phyloP scores from a whole-genome alignment of 2,888 invertebrate species.

The Teleogryllus oceanicus region DNA sequence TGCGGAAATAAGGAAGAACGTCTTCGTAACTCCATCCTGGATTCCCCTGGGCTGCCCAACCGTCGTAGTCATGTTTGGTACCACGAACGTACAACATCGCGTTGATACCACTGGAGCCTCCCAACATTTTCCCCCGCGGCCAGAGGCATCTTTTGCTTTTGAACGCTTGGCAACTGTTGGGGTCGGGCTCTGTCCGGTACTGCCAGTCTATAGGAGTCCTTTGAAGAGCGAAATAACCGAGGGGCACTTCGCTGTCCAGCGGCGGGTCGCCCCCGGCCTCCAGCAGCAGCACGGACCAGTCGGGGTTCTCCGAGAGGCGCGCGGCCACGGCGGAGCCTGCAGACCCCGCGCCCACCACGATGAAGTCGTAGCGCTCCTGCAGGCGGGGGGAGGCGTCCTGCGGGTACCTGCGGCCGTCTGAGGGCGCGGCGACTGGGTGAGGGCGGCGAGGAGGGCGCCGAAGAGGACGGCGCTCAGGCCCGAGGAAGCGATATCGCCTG shows the following conservation, averaged over 20 bases:
- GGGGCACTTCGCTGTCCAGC: slow-evolving; percentile 35
- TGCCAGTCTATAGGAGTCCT: slow-evolving; percentile 48
- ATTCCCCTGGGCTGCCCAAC: slow-evolving; percentile 61
- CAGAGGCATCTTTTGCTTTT: slow-evolving; percentile 49
- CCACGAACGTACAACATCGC: slow-evolving; percentile 64
- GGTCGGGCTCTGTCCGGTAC: slow-evolving; percentile 51
- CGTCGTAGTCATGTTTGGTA: slow-evolving; percentile 60
- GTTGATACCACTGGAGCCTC: slow-evolving; percentile 63
- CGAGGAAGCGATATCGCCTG: no score
- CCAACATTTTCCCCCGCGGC: slow-evolving; percentile 61
- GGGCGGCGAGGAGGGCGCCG: background rate
- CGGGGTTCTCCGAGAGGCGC: slow-evolving; percentile 41
- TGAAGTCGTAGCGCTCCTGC: slow-evolving; percentile 41
- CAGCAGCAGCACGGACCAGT: slow-evolving; percentile 42
- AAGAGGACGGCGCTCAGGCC: background rate
- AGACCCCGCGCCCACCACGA: slow-evolving; percentile 30
- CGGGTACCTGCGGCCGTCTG: background rate
- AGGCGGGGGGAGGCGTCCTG: background rate
- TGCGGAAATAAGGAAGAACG: slow-evolving; percentile 50
- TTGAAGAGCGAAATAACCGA: slow-evolving; percentile 33
- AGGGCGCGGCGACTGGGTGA: background rate
- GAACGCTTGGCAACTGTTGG: slow-evolving; percentile 45
- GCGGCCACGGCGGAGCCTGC: slow-evolving; percentile 44
- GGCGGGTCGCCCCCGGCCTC: slow-evolving; percentile 51
- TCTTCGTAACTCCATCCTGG: slow-evolving; percentile 57